Percentiles rank a stretch among this genome's conserved stretches.
These are phyloP conservation scores for Amphilophus citrinellus DNA, from an alignment of 2,113 vertebrate species.

Conservation along the genomic window DNA sequence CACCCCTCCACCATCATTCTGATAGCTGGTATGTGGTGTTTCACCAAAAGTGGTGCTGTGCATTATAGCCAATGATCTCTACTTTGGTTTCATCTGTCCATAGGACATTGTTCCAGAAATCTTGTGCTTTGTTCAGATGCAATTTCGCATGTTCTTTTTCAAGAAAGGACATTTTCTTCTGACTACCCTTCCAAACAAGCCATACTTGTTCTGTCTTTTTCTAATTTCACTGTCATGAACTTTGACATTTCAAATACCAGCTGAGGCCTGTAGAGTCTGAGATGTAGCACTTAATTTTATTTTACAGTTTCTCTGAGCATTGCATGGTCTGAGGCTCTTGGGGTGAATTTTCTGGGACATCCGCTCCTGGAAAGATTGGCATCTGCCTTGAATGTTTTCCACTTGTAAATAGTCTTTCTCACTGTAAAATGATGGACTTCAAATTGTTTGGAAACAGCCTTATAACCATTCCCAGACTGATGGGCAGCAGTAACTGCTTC, in stretches of 20 bases:
- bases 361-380: too few species aligned
- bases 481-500: neutral
- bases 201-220: neutral
- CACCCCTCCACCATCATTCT: neutral
- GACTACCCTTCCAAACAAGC: neutral
- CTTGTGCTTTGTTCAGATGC: neutral
- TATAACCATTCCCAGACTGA: neutral
- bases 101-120: neutral
- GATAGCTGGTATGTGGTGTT: neutral
- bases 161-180: neutral
- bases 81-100: neutral
- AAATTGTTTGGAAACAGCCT: neutral
- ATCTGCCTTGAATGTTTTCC: too few species aligned
- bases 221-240: neutral
- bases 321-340: neutral
- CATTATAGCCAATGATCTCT: neutral
- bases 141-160: neutral
- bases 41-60: too few species aligned
- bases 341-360: neutral
- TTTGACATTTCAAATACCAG: neutral
- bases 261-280: too few species aligned
- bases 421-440: neutral
- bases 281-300: too few species aligned
- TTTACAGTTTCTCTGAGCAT: too few species aligned
- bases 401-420: slow-evolving; percentile 4